These are phyloP conservation scores for Enoplosus armatus DNA, from an alignment of 2,797 vertebrate species.

Conservation along the genomic window DNA sequence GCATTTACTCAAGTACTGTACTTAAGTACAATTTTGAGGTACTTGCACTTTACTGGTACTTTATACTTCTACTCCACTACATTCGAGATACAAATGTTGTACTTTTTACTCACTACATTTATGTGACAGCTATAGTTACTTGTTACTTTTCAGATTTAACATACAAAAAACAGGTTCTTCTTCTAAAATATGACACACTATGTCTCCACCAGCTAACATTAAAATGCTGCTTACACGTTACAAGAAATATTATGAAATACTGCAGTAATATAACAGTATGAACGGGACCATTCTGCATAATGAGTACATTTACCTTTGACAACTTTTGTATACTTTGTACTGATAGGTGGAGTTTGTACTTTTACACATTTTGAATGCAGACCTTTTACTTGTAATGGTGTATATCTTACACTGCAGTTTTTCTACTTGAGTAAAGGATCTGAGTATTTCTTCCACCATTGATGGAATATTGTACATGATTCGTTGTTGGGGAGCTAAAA, in stretches of 20 bases:
- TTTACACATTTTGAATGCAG: neutral
- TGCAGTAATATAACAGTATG: neutral
- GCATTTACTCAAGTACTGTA: neutral
- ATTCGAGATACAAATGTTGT: neutral
- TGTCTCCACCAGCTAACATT: neutral
- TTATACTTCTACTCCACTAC: neutral
- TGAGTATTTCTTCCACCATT: neutral
- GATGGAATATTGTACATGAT: neutral
- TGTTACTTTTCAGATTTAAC: neutral
- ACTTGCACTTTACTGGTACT: neutral
- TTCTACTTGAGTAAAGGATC: neutral
- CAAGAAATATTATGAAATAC: neutral
- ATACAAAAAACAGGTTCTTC: neutral
- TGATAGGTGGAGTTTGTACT: neutral
- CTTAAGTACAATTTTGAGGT: neutral
- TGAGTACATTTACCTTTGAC: neutral
- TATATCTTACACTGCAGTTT: neutral
- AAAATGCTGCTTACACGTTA: neutral
- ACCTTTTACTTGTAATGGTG: neutral
- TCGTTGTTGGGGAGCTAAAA: neutral
- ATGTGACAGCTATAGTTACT: neutral
- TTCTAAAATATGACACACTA: neutral
- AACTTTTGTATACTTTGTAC: neutral
- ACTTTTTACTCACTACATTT: neutral
- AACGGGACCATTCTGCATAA: neutral